Percentiles rank a stretch among this genome's conserved stretches.
These are phyloP conservation scores for Drosophila mimetica DNA, from an alignment of 2,888 invertebrate species.

Conservation along the genomic window DNA sequence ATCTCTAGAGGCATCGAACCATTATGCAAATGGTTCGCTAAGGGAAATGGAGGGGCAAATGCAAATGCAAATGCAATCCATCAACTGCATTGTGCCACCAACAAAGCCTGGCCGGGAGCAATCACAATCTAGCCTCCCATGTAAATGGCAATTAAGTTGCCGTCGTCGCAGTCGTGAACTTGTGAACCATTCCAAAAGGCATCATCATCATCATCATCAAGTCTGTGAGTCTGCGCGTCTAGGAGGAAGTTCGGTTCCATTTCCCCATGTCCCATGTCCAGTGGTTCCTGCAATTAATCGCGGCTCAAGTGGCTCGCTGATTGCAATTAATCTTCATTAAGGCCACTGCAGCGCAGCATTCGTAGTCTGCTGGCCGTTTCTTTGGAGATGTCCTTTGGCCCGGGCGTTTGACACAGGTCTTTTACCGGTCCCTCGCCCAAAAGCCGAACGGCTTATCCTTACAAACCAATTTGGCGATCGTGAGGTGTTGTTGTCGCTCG, in stretches of 20 bases:
- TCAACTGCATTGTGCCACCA: conserved; percentile 74
- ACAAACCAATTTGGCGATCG: conserved; percentile 80
- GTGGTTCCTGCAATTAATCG: conserved; percentile 80
- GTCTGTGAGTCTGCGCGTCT: conserved; percentile 17
- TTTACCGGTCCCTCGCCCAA: conserved; percentile 3
- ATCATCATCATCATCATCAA: conserved; percentile 37
- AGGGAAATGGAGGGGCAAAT: conserved; percentile 2
- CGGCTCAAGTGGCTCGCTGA: conserved; percentile 81
- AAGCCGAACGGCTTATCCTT: conserved; percentile 64
- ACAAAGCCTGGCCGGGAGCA: conserved; percentile 60
- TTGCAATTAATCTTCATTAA: conserved; percentile 85
- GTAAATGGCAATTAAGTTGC: conserved; percentile 80
- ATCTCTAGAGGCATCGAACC: conserved; percentile 27
- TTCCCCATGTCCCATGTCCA: conserved; percentile 67
- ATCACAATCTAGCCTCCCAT: conserved; percentile 50
- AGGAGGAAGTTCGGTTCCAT: conserved; percentile 64
- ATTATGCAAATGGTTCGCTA: conserved; percentile 22
- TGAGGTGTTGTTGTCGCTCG: conserved; percentile 68
- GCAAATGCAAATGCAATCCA: conserved; percentile 55
- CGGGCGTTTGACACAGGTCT: conserved; percentile 72
- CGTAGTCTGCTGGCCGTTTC: conserved; percentile 24
- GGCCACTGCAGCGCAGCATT: too few species aligned
- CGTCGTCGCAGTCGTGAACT: conserved; percentile 78
- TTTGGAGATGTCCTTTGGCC: conserved; percentile 65
- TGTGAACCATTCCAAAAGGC: conserved; percentile 66